phyloP scores from a whole-genome alignment of 1,140 invertebrate species.

The Papilio dardanus region DNA sequence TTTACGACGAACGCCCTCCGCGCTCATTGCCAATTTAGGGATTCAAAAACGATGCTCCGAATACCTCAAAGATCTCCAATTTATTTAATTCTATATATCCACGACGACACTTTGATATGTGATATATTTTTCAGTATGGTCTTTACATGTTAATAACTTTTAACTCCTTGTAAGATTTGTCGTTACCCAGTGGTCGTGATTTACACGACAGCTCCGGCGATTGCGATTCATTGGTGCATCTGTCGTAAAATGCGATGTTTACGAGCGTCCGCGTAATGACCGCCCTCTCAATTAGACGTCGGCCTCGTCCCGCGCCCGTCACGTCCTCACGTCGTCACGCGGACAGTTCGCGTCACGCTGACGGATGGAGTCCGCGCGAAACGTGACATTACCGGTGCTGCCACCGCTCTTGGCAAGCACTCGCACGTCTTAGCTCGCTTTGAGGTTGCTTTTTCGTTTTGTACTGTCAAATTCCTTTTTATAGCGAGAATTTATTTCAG shows the following conservation, averaged over 20 bases:
- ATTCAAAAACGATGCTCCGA: constrained; percentile 10
- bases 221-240: constrained; percentile 45
- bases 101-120: neutral
- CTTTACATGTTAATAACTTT: neutral
- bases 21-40: constrained; percentile 30
- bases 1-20: constrained; percentile 67
- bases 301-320: neutral
- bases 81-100: neutral
- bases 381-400: constrained; percentile 47
- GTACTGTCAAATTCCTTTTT: constrained; percentile 53
- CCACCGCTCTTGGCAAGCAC: constrained; percentile 47
- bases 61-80: neutral
- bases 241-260: constrained; percentile 62
- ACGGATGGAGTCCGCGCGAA: constrained; percentile 41
- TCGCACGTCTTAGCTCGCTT: constrained; percentile 42
- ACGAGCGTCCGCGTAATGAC: constrained; percentile 58
- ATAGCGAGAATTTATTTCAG: constrained; percentile 43
- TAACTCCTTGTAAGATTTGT: neutral
- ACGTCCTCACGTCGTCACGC: neutral
- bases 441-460: constrained; percentile 48
- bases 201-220: constrained; percentile 57
- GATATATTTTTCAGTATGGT: neutral
- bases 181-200: constrained; percentile 64
- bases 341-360: constrained; percentile 40
- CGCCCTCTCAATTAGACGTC: constrained; percentile 59